phyloP scores from a whole-genome alignment of 1,140 invertebrate genomes.

The Zaprionus nigranus region DNA sequence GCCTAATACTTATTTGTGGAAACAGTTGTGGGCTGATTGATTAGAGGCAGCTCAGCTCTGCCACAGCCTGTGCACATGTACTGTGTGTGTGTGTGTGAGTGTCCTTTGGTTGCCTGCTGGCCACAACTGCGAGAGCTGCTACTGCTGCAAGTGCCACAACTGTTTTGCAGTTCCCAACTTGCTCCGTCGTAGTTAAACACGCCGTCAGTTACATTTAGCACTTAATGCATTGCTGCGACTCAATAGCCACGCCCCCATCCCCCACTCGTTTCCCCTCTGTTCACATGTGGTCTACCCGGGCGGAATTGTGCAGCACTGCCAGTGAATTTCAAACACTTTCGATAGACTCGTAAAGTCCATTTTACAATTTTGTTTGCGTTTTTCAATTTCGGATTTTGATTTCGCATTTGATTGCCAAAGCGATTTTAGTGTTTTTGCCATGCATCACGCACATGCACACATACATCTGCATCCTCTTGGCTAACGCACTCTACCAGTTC shows the following conservation, averaged over 20 bases:
- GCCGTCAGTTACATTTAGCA: constrained; percentile 54
- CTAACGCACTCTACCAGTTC: constrained; percentile 2
- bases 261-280: background rate
- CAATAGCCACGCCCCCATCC: constrained; percentile 23
- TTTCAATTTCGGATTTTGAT: constrained; percentile 81
- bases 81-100: background rate
- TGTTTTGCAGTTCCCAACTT: constrained; percentile 51
- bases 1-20: constrained; percentile 52
- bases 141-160: constrained; percentile 13
- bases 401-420: constrained; percentile 76
- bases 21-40: constrained; percentile 59
- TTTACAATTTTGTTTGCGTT: constrained; percentile 79
- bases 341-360: constrained; percentile 60
- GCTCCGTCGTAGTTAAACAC: constrained; percentile 37
- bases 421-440: constrained; percentile 55
- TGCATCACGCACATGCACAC: constrained; percentile 11
- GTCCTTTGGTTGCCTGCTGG: constrained; percentile 1
- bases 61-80: background rate
- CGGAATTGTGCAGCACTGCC: too few relatives aligned
- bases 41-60: constrained; percentile 43
- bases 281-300: constrained; percentile 6
- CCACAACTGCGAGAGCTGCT: constrained; percentile 9
- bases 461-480: background rate
- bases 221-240: constrained; percentile 57
- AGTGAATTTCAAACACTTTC: constrained; percentile 72